Base-by-base conservation (phyloP, 2,888 invertebrate species). In the Choristoneura rosaceana region DNA sequence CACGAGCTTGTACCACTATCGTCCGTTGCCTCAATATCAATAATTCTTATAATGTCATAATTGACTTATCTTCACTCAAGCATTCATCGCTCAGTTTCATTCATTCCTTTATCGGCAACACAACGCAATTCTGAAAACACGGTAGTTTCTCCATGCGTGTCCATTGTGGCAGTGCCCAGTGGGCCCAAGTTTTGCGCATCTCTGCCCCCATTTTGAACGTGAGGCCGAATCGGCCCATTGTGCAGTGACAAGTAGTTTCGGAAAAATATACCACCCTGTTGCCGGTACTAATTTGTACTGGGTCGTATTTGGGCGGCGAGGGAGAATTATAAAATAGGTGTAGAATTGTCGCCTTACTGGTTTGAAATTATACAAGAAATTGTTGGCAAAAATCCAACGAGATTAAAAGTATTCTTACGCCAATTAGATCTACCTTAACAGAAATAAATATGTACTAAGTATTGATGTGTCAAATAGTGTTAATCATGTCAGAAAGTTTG, bases 211-310 rank as follows among this genome's bases (percentile, higher is more conserved):
- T 87, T 85, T 83, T 79, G 76, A 80, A 79, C 82, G 77, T 78
- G 76, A 73, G 87, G 87, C 80, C 80, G 84, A 86, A 86, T 86
- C 78, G 84, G 69, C 77, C 79, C 84, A 86, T 93, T 93, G 91
- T 92, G 77, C 75, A 75, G 78, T 82, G 89, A 91, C 91, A 92
- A 91, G 91, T 91, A 90, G 86, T 84, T 86, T 89, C 85, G 77
- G 84, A 86, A 89, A 86, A 89, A 88, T 90, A 88, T 91, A 88
- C 93, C 92, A 92, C 92, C 91, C 93, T 87, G 93, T 88, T 85
- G 84, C 86, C 86, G 85, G 85, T 84, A 88, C 91, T 91, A 92
- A 92, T 91, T 89, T 89, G 82, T 33, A 70, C 92, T 90, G 93
- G 81, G 82, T 45, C 69, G 91, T 4, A 93, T 59, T 89, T 55